These are phyloP conservation scores for Clinocottus analis DNA, from an alignment of 2,113 vertebrate genomes.

Conservation along the genomic window DNA sequence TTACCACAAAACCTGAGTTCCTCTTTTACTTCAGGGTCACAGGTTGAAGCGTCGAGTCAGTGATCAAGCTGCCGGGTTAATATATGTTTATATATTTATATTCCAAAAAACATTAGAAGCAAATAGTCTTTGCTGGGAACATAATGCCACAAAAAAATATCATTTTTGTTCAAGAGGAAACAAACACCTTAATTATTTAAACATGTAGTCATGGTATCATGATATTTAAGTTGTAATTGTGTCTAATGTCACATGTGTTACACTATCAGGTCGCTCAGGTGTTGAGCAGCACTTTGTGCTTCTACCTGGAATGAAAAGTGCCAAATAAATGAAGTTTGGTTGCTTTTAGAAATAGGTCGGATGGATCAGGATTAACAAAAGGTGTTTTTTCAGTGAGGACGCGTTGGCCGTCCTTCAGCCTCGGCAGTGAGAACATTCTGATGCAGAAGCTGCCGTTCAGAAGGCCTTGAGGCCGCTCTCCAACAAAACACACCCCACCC, in stretches of 20 bases:
- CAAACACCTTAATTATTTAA: background rate
- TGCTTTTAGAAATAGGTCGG: background rate
- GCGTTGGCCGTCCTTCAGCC: conserved; percentile 9
- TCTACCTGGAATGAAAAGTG: background rate
- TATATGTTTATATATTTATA: background rate
- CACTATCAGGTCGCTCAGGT: background rate
- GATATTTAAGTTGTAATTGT: no score
- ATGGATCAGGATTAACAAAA: background rate
- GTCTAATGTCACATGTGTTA: background rate
- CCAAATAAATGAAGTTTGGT: background rate
- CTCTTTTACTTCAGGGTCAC: background rate
- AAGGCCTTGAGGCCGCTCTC: conserved; percentile 64
- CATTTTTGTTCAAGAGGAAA: background rate
- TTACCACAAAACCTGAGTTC: background rate
- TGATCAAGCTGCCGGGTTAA: background rate
- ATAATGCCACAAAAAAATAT: background rate
- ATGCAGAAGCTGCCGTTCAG: conserved; percentile 36
- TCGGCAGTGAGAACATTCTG: conserved; percentile 9
- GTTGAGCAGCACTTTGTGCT: background rate
- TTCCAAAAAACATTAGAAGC: background rate
- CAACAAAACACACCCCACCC: conserved; percentile 44
- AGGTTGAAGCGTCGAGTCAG: background rate
- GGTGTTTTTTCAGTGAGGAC: background rate
- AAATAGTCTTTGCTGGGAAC: background rate
- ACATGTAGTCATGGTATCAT: background rate